Conservation (phyloP, 1,140 invertebrate genomes). For the Drosophila burlai region DNA sequence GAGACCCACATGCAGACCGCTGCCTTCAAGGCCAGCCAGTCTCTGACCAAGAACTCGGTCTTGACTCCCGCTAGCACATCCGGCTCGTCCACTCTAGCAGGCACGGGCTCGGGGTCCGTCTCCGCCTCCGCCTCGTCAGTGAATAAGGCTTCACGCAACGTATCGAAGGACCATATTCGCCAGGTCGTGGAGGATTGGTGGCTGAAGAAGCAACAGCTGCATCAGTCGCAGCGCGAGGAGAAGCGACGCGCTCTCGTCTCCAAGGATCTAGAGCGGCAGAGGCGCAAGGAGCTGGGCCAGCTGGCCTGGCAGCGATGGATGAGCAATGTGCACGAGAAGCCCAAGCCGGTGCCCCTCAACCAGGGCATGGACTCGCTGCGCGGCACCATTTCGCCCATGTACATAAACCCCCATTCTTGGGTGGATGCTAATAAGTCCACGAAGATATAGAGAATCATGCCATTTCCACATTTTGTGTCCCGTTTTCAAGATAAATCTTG, state of each 20-base stretch:
- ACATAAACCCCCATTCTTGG: conserved; percentile 63
- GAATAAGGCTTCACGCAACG: conserved; percentile 30
- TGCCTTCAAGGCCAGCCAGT: not conserved
- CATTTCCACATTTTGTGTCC: not conserved
- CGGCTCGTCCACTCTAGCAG: not conserved
- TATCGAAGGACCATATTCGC: conserved; percentile 42
- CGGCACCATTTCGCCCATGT: conserved; percentile 59
- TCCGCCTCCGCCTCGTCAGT: no score
- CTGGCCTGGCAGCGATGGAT: conserved; percentile 61
- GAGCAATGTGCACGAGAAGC: conserved; percentile 47
- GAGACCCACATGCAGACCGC: conserved; percentile 29
- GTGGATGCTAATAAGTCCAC: not conserved
- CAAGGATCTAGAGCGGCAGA: conserved; percentile 29
- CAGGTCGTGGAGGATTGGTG: conserved; percentile 59
- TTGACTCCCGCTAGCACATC: not conserved
- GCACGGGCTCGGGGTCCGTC: no score
- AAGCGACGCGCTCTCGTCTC: not conserved
- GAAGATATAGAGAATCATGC: not conserved
- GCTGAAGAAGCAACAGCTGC: conserved; percentile 46
- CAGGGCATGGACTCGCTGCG: conserved; percentile 66
- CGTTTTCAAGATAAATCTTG: not conserved
- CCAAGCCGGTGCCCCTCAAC: conserved; percentile 74
- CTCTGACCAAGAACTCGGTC: not conserved
- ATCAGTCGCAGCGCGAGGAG: conserved; percentile 36
- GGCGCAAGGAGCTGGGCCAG: conserved; percentile 37